These are phyloP conservation scores for Spicauda simplicius DNA, from an alignment of 2,888 invertebrate genomes.

Conservation along the genomic window DNA sequence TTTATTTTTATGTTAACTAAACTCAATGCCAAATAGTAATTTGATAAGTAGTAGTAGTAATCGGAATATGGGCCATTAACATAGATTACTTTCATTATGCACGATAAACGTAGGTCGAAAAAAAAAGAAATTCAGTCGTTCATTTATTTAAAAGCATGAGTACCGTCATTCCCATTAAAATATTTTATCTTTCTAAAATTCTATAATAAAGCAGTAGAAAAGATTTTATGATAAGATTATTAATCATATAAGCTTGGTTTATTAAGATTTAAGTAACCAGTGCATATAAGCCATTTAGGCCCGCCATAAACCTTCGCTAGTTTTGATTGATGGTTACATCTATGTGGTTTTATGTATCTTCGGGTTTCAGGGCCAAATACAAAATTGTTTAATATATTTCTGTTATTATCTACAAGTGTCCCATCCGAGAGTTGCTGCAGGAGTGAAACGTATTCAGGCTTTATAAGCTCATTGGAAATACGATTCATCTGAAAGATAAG, in stretches of 20 bases:
- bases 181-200: too few relatives aligned
- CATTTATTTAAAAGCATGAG: too few relatives aligned
- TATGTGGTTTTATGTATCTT: constrained; percentile 76
- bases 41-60: too few relatives aligned
- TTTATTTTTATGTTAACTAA: too few relatives aligned
- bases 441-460: constrained; percentile 68
- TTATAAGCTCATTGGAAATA: constrained; percentile 69
- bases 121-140: too few relatives aligned
- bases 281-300: constrained; percentile 76
- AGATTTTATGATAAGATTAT: constrained; percentile 16
- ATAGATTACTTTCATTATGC: too few relatives aligned
- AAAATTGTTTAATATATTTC: constrained; percentile 62
- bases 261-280: constrained; percentile 75
- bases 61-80: too few relatives aligned
- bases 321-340: constrained; percentile 75
- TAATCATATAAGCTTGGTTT: constrained; percentile 74
- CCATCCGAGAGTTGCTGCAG: constrained; percentile 70
- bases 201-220: too few relatives aligned
- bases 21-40: too few relatives aligned
- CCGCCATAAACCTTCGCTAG: constrained; percentile 67
- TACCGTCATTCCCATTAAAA: too few relatives aligned
- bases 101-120: too few relatives aligned
- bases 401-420: constrained; percentile 54
- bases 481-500: constrained; percentile 69
- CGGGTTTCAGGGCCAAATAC: constrained; percentile 67